These are phyloP conservation scores for Caenorhabditis virilis DNA, from an alignment of 2,888 invertebrate genomes.

Conservation along the genomic window DNA sequence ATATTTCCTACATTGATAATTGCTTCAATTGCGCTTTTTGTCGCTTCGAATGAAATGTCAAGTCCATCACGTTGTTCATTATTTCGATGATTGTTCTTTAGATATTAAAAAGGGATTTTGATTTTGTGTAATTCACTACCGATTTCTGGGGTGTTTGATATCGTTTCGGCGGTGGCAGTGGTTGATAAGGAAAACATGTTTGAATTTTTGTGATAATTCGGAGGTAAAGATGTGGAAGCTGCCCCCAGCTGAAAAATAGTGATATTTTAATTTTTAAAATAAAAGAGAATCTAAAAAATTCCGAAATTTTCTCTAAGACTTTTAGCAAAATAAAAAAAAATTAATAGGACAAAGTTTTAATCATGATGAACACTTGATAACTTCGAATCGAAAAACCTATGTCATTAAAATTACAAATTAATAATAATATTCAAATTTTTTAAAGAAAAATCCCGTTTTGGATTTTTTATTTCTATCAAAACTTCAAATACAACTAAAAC, in stretches of 20 bases:
- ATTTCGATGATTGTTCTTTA: not conserved
- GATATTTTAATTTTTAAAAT: not conserved
- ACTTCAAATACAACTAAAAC: too few relatives aligned
- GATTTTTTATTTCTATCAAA: too few relatives aligned
- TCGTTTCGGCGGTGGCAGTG: not conserved
- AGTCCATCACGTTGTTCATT: conserved; percentile 2
- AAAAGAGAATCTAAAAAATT: too few relatives aligned
- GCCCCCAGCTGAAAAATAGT: conserved; percentile 44
- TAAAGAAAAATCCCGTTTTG: too few relatives aligned
- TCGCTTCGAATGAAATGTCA: conserved; percentile 1
- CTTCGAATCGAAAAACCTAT: too few relatives aligned
- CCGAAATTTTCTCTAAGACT: too few relatives aligned
- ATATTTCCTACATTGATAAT: conserved; percentile 2
- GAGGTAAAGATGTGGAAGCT: conserved; percentile 49
- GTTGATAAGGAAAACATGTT: conserved; percentile 30
- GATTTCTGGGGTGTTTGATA: not conserved
- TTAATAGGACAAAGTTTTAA: too few relatives aligned
- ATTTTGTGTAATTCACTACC: too few relatives aligned
- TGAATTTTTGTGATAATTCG: conserved; percentile 43
- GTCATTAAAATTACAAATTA: too few relatives aligned
- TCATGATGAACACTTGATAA: too few relatives aligned
- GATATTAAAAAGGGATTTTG: not conserved
- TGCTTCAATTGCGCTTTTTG: not conserved
- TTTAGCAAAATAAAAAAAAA: conserved; percentile 2
- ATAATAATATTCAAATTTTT: too few relatives aligned